phyloP scores from a whole-genome alignment of 2,797 vertebrate species.

The Danio jaintianensis region DNA sequence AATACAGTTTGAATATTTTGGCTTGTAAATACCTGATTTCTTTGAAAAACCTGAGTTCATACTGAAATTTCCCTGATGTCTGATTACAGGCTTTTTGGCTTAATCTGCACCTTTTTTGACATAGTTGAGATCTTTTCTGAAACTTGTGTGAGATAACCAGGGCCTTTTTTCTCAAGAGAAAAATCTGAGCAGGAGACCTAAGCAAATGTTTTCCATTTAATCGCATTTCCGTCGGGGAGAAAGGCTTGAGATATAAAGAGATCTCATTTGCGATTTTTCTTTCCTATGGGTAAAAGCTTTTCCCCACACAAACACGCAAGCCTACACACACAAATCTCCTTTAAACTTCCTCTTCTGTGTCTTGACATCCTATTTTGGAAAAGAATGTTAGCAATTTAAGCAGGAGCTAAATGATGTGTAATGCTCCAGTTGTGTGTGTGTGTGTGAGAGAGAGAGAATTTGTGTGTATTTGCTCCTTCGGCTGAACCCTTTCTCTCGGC shows the following conservation, averaged over 20 bases:
- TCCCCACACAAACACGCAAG: not conserved
- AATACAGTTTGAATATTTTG: not conserved
- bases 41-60: not conserved
- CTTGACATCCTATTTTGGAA: constrained; percentile 46
- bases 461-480: constrained; percentile 26
- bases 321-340: constrained; percentile 5
- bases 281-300: constrained; percentile 35
- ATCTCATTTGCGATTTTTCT: constrained; percentile 36
- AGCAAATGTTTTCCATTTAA: constrained; percentile 32
- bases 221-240: constrained; percentile 2
- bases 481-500: constrained; percentile 56
- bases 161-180: not conserved
- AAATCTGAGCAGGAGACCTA: constrained; percentile 5
- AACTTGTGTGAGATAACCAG: constrained; percentile 3
- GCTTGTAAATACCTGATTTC: not conserved
- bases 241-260: constrained; percentile 37
- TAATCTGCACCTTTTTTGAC: not conserved
- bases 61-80: not conserved
- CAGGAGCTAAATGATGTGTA: constrained; percentile 68
- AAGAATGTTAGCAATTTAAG: constrained; percentile 53
- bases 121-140: not conserved
- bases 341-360: constrained; percentile 46
- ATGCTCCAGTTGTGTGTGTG: constrained; percentile 55
- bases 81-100: constrained; percentile 2
- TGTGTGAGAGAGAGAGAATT: too few relatives aligned